Conservation (phyloP, 2,113 vertebrate species). For the Aptenodytes patagonicus region DNA sequence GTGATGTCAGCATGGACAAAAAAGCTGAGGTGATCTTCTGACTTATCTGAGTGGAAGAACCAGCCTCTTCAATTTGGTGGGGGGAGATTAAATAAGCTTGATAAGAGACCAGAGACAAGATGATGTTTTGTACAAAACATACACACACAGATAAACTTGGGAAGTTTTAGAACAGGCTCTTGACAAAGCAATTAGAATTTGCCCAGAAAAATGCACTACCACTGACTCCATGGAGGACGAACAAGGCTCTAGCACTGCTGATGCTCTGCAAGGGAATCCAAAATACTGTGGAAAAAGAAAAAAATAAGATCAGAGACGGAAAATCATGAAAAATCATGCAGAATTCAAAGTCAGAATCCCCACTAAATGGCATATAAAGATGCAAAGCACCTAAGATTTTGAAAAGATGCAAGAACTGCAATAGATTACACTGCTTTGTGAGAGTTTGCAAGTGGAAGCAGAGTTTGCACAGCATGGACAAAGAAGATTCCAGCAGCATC, state of each 20-base stretch:
- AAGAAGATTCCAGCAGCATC: background rate
- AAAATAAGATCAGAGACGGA: background rate
- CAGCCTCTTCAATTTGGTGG: rapidly evolving
- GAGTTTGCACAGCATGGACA: background rate
- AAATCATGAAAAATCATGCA: background rate
- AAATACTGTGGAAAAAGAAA: background rate
- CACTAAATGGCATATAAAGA: background rate
- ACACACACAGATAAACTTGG: background rate
- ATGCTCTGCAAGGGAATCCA: background rate
- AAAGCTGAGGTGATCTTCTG: background rate
- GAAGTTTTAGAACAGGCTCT: background rate
- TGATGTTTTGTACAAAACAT: background rate
- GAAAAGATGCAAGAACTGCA: background rate
- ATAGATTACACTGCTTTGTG: background rate
- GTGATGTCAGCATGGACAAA: background rate
- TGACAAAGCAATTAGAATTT: background rate
- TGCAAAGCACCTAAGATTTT: background rate
- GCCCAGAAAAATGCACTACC: background rate
- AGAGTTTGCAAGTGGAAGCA: background rate
- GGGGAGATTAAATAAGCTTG: background rate
- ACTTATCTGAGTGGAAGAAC: background rate
- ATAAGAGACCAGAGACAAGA: background rate
- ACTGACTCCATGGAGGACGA: background rate
- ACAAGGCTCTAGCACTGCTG: background rate
- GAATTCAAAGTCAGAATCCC: background rate